phyloP scores from a whole-genome alignment of 2,113 vertebrate genomes.

The Ginglymostoma cirratum region DNA sequence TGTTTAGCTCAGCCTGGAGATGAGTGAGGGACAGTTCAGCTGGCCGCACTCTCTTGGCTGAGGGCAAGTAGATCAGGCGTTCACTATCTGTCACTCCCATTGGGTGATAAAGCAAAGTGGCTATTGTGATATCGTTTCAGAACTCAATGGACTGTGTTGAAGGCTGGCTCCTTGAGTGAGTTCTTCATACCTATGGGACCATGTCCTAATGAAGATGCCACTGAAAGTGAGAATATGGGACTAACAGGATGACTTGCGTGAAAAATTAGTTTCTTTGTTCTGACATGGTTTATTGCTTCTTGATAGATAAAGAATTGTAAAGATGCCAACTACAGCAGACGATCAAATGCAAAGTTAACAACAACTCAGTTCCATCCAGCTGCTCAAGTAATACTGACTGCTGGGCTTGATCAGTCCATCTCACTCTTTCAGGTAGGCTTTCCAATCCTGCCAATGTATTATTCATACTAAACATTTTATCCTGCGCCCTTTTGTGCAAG shows the following conservation, averaged over 20 bases:
- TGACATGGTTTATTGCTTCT: neutral
- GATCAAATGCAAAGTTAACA: conserved; percentile 57
- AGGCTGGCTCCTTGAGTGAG: neutral
- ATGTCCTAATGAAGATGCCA: neutral
- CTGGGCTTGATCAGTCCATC: conserved; percentile 70
- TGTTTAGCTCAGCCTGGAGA: neutral
- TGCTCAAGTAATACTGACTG: conserved; percentile 85
- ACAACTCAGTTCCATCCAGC: conserved; percentile 84
- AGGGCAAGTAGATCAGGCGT: neutral
- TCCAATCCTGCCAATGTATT: neutral
- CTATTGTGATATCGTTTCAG: neutral
- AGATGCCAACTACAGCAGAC: conserved; percentile 70
- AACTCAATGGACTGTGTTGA: neutral
- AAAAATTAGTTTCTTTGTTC: neutral
- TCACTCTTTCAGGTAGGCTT: conserved; percentile 84
- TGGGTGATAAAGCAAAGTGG: no score
- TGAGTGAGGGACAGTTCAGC: neutral
- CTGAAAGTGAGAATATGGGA: neutral
- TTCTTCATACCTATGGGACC: neutral
- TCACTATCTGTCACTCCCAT: neutral
- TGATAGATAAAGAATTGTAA: conserved; percentile 74
- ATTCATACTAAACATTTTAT: neutral
- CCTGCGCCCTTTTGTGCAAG: neutral
- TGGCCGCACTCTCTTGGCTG: neutral
- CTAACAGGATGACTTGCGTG: neutral